Evolutionary conservation across 2,797 vertebrate species (phyloP).

Genomic region (Melopsittacus undulatus): DNA sequence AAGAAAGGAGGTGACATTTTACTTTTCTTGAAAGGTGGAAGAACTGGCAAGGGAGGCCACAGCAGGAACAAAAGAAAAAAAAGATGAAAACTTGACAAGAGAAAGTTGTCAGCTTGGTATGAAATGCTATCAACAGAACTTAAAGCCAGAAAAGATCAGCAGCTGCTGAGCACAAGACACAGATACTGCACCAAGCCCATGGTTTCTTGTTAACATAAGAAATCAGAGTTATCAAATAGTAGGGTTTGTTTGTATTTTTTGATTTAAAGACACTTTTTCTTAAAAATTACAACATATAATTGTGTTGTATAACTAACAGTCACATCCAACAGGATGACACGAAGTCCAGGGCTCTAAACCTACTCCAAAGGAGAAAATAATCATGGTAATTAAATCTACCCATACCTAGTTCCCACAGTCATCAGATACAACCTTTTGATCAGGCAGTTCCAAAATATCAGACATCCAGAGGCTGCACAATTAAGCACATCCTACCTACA

Average conservation of each 20-base stretch:
- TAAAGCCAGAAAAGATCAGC: neutral
- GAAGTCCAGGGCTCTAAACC: neutral
- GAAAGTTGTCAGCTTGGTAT: neutral
- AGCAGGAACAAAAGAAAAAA: neutral
- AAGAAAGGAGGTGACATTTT: neutral
- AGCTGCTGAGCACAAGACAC: neutral
- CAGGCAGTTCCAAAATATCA: neutral
- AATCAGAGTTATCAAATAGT: neutral
- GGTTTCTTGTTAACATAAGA: neutral
- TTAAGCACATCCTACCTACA: neutral
- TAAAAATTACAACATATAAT: fast-evolving
- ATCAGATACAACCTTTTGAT: neutral
- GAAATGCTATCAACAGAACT: neutral
- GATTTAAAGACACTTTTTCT: too few species aligned
- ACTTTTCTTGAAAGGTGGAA: neutral
- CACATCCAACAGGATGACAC: fast-evolving
- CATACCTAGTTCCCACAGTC: too few species aligned
- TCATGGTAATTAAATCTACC: neutral
- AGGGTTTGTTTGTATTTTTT: fast-evolving
- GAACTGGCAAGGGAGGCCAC: neutral
- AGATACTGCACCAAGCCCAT: neutral
- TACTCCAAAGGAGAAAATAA: neutral
- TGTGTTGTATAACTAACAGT: too few species aligned
- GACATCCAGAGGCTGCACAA: neutral
- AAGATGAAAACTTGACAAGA: neutral